Evolutionary conservation across 2,797 vertebrate species (phyloP).

Genomic region (Myiotriccus ornatus): DNA sequence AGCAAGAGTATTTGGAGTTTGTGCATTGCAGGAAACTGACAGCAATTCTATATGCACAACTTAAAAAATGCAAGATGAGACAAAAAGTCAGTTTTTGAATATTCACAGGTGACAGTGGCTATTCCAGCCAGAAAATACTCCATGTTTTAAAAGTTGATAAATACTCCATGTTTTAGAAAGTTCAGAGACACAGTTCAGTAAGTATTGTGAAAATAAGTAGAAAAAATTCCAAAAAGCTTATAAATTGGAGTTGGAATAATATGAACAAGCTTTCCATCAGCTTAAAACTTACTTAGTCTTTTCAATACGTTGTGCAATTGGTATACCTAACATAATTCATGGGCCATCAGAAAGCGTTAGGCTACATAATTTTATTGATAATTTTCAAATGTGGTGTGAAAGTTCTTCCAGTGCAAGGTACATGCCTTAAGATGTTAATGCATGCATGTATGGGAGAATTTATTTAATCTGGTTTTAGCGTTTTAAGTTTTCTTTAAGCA

Average conservation of each 20-base stretch:
- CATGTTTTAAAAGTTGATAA: neutral
- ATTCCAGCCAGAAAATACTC: neutral
- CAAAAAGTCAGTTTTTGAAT: neutral
- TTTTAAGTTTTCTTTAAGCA: neutral
- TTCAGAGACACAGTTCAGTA: neutral
- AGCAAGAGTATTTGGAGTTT: neutral
- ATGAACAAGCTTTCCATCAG: neutral
- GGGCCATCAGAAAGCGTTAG: neutral
- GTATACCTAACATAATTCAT: neutral
- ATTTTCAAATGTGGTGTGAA: neutral
- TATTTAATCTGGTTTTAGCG: neutral
- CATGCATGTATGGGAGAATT: neutral
- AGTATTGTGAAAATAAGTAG: neutral
- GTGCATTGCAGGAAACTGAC: neutral
- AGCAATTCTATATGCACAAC: neutral
- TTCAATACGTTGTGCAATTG: neutral
- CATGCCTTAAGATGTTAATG: neutral
- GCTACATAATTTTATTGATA: neutral
- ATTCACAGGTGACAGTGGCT: fast-evolving
- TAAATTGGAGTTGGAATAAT: neutral
- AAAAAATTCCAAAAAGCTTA: neutral
- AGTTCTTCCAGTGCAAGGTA: neutral
- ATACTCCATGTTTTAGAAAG: too few species aligned
- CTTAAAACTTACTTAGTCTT: neutral
- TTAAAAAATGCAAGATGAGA: neutral